A percentile compares a stretch with the other conserved stretches of the same genome.
These are phyloP conservation scores for Rattus rattus DNA, from an alignment of 2,113 vertebrate species.

Conservation along the genomic window DNA sequence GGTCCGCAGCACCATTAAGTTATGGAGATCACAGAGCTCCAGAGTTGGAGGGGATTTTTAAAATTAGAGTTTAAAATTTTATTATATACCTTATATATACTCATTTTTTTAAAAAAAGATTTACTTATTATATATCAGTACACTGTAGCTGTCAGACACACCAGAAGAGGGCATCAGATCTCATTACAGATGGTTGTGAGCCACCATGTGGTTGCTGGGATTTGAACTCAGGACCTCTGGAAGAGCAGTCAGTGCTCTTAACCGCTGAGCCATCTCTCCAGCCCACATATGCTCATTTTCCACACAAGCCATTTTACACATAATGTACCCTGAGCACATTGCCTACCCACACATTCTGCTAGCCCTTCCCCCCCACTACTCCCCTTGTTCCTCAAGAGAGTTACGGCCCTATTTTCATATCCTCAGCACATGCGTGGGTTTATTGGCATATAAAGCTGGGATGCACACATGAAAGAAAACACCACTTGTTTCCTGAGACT, in stretches of 20 bases:
- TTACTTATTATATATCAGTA: no score
- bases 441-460: not conserved
- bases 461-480: not conserved
- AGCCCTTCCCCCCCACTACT: not conserved
- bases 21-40: not conserved
- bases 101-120: no score
- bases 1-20: not conserved
- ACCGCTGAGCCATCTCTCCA: no score
- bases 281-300: no score
- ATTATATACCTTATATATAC: not conserved
- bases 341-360: not conserved
- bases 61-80: not conserved
- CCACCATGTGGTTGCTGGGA: no score
- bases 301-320: not conserved
- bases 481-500: not conserved
- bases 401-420: not conserved
- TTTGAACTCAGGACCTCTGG: no score
- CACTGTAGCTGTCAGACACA: no score
- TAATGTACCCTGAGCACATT: not conserved
- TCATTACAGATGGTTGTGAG: no score
- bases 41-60: not conserved
- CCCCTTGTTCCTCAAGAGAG: not conserved
- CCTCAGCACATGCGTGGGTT: no score
- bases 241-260: no score
- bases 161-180: no score